Conservation (phyloP, 2,888 invertebrate species). For the Conus canariensis region DNA sequence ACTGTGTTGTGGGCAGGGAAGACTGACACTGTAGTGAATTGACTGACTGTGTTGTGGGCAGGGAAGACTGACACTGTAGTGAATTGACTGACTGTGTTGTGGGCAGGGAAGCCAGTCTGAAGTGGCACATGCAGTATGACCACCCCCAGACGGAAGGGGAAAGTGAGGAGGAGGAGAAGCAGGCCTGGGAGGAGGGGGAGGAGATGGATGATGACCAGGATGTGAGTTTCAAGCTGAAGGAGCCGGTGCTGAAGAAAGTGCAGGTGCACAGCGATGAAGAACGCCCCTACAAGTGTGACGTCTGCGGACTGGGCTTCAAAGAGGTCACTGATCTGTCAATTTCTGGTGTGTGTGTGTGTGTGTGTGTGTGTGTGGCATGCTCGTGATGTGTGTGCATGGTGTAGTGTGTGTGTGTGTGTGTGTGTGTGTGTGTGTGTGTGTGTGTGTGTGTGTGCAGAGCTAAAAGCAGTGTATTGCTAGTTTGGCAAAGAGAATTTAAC, state of each 20-base stretch:
- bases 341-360: not conserved
- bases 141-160: slow-evolving; percentile 62
- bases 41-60: too few relatives aligned
- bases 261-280: not conserved
- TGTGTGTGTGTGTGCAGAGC: too few relatives aligned
- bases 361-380: too few relatives aligned
- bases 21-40: too few relatives aligned
- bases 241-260: not conserved
- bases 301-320: slow-evolving; percentile 32
- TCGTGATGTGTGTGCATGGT: too few relatives aligned
- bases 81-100: too few relatives aligned
- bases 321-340: not conserved
- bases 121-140: slow-evolving; percentile 70
- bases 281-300: slow-evolving; percentile 42
- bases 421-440: too few relatives aligned
- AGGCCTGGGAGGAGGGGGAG: slow-evolving; percentile 46
- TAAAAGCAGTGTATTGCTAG: too few relatives aligned
- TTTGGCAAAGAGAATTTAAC: too few relatives aligned
- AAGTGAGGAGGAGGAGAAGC: slow-evolving; percentile 49
- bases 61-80: too few relatives aligned
- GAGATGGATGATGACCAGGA: slow-evolving; percentile 57
- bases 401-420: too few relatives aligned
- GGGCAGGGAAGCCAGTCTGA: slow-evolving; percentile 70
- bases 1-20: too few relatives aligned
- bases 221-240: slow-evolving; percentile 46